phyloP scores from a whole-genome alignment of 1,140 invertebrate genomes.

The Eumeta japonica region DNA sequence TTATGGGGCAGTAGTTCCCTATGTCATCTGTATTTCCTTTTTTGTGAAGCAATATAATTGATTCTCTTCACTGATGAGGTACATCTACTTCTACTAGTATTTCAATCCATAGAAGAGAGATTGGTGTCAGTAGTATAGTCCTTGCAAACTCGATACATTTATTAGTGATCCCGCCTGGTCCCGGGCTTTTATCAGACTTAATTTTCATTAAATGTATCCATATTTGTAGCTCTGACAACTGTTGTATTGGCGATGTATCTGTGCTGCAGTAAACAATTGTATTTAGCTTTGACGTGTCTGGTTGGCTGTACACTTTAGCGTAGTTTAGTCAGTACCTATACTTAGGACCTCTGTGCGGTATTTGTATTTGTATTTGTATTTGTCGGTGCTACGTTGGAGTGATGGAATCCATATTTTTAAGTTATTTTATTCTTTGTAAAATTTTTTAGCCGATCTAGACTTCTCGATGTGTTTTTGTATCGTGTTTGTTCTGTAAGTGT shows the following conservation, averaged over 20 bases:
- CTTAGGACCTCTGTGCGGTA: conserved; percentile 2
- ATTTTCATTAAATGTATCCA: too few relatives aligned
- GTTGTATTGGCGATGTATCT: too few relatives aligned
- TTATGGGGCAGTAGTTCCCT: conserved; percentile 30
- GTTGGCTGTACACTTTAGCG: not conserved
- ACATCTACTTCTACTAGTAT: conserved; percentile 18
- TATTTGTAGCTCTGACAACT: too few relatives aligned
- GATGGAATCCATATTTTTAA: conserved; percentile 17
- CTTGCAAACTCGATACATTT: not conserved
- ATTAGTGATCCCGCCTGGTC: conserved; percentile 2
- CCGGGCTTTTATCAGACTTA: too few relatives aligned
- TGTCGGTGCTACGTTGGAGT: not conserved
- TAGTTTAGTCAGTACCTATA: not conserved
- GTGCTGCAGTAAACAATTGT: too few relatives aligned
- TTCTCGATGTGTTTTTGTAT: conserved; percentile 12
- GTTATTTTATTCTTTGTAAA: conserved; percentile 16
- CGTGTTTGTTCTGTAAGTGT: conserved; percentile 11
- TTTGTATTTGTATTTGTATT: conserved; percentile 3
- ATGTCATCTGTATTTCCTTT: conserved; percentile 23
- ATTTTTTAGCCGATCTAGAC: conserved; percentile 16
- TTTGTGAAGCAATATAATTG: conserved; percentile 26
- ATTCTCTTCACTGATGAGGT: conserved; percentile 16
- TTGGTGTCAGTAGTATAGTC: conserved; percentile 10
- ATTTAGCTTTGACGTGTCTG: too few relatives aligned
- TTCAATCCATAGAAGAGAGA: conserved; percentile 15